phyloP scores from a whole-genome alignment of 1,140 invertebrate genomes.

The Nylanderia fulva region DNA sequence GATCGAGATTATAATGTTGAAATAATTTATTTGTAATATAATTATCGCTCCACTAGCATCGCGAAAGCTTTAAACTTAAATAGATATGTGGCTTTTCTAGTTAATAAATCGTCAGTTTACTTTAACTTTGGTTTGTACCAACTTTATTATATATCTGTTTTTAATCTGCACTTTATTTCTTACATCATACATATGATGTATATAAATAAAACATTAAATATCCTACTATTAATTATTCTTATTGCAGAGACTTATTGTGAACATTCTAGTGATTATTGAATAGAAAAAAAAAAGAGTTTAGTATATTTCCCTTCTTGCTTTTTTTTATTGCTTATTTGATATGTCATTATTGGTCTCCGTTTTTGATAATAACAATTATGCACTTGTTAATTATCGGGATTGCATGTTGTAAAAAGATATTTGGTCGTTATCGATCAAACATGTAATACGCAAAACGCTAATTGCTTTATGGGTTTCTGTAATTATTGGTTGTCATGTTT shows the following conservation, averaged over 20 bases:
- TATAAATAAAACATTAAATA: conserved; percentile 41
- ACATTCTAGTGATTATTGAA: conserved; percentile 52
- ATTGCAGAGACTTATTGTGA: conserved; percentile 41
- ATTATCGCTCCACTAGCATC: not conserved
- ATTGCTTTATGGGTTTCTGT: conserved; percentile 9
- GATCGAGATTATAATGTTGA: not conserved
- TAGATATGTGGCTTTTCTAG: not conserved
- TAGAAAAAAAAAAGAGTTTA: conserved; percentile 44
- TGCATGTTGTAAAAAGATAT: not conserved
- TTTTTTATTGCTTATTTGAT: conserved; percentile 43
- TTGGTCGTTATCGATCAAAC: conserved; percentile 5
- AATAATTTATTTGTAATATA: not conserved
- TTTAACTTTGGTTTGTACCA: not conserved
- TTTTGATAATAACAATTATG: conserved; percentile 54
- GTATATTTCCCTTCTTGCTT: conserved; percentile 34
- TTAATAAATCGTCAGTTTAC: not conserved
- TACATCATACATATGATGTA: conserved; percentile 59
- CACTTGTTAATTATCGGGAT: conserved; percentile 23
- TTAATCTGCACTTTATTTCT: conserved; percentile 45
- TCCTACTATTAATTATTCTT: conserved; percentile 57
- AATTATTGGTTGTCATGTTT: not conserved
- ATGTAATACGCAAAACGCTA: not conserved
- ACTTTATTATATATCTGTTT: not conserved
- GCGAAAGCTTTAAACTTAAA: not conserved
- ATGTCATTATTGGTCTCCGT: not conserved